Conservation (phyloP, 2,113 vertebrate species). For the Crotalus helleri region DNA sequence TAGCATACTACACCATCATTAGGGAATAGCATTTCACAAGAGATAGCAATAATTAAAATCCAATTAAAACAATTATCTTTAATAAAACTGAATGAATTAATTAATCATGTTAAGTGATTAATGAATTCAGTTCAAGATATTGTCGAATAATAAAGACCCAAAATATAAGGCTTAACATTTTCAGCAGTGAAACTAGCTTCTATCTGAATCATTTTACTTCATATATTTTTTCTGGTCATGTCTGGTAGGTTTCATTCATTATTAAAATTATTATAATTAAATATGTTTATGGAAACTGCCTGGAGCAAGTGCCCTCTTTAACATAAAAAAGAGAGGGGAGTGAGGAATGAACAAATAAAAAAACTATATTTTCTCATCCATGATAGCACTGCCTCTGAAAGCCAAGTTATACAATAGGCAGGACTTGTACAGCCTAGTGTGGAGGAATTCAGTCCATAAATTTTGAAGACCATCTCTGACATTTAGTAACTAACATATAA, state of each 20-base stretch:
- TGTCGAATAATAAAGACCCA: neutral
- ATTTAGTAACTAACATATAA: constrained; percentile 29
- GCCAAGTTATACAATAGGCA: constrained; percentile 2
- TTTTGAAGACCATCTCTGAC: constrained; percentile 11
- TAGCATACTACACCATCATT: neutral
- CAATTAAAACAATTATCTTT: constrained; percentile 19
- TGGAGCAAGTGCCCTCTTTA: neutral
- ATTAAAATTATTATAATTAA: constrained; percentile 19
- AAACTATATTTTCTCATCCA: constrained; percentile 11
- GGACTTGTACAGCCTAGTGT: neutral
- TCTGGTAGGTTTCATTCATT: neutral
- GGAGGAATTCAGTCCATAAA: constrained; percentile 9
- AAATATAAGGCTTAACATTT: constrained; percentile 6
- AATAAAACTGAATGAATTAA: constrained; percentile 12
- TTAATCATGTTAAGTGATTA: constrained; percentile 12
- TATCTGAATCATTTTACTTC: neutral
- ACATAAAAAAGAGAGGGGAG: neutral
- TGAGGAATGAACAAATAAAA: neutral
- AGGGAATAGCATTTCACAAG: neutral
- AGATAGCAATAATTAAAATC: constrained; percentile 16
- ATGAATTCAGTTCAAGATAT: constrained; percentile 4
- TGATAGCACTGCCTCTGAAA: constrained; percentile 27
- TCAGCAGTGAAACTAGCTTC: neutral
- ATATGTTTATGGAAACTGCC: constrained; percentile 2
- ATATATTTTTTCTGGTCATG: neutral